Percentiles rank a stretch among this genome's conserved stretches.
Conservation (phyloP, 2,888 invertebrate genomes). For the Cantharis nigra region DNA sequence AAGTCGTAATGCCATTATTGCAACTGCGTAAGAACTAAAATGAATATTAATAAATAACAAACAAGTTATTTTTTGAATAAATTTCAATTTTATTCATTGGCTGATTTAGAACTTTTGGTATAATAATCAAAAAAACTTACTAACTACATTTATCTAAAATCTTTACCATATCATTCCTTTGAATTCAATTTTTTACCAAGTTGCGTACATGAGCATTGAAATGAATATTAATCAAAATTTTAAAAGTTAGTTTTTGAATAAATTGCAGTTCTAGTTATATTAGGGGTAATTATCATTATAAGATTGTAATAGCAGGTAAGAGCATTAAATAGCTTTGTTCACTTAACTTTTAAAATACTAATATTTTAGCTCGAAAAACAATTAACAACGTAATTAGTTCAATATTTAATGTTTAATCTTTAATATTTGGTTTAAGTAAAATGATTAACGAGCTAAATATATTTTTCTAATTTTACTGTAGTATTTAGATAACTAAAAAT, state of each 20-base stretch:
- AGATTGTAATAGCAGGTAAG: not conserved
- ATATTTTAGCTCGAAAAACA: not conserved
- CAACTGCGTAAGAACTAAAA: too few relatives aligned
- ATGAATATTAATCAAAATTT: too few relatives aligned
- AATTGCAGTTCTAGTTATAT: not conserved
- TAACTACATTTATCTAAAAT: not conserved
- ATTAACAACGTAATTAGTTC: not conserved
- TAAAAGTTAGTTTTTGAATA: not conserved
- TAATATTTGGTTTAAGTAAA: not conserved
- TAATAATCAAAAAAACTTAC: not conserved
- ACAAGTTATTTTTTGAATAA: too few relatives aligned
- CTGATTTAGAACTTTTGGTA: too few relatives aligned
- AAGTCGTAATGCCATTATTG: too few relatives aligned
- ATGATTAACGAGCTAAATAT: not conserved
- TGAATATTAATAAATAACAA: too few relatives aligned
- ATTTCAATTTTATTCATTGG: too few relatives aligned
- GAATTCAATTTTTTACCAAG: not conserved
- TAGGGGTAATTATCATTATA: not conserved
- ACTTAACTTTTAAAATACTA: not conserved
- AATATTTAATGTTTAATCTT: not conserved
- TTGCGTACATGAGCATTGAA: too few relatives aligned
- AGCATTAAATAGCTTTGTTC: not conserved
- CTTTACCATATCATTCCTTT: not conserved
- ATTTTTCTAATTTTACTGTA: not conserved
- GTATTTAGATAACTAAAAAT: not conserved